Evolutionary conservation across 2,888 invertebrate genomes (phyloP).

Genomic region (Galerucella nymphaeae): DNA sequence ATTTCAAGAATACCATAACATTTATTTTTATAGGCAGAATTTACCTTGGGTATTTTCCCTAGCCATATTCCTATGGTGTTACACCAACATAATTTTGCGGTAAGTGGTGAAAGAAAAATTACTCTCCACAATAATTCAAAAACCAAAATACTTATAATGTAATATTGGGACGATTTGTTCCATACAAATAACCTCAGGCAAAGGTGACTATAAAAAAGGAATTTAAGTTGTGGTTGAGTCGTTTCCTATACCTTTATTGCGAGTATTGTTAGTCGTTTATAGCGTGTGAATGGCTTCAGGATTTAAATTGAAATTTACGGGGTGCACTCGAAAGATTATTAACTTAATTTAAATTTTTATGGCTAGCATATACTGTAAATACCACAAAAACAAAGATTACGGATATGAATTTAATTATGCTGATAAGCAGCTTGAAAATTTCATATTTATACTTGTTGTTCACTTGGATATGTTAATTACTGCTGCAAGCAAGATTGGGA

Average conservation of each 20-base stretch:
- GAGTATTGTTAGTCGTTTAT: conserved; percentile 2
- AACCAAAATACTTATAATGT: conserved; percentile 14
- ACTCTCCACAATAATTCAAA: conserved; percentile 15
- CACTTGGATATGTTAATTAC: too few relatives aligned
- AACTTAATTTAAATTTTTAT: background rate
- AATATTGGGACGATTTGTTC: conserved; percentile 21
- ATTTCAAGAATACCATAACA: too few relatives aligned
- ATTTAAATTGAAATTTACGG: conserved; percentile 8
- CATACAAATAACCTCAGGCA: conserved; percentile 8
- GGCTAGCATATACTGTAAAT: too few relatives aligned
- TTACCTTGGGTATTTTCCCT: conserved; percentile 6
- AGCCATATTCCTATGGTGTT: conserved; percentile 12
- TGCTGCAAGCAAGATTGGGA: too few relatives aligned
- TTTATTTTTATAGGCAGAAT: background rate
- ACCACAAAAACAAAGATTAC: too few relatives aligned
- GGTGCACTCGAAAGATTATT: background rate
- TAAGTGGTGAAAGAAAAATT: conserved; percentile 18
- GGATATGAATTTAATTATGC: too few relatives aligned
- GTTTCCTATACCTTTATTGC: conserved; percentile 18
- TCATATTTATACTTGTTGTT: too few relatives aligned
- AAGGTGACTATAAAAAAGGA: conserved; percentile 14
- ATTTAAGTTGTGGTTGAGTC: conserved; percentile 24
- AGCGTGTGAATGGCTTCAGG: conserved; percentile 25
- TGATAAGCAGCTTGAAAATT: too few relatives aligned
- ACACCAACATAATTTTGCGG: conserved; percentile 18